Base-by-base conservation (phyloP, 2,888 invertebrate species). In the Leptopterna dolabrata region DNA sequence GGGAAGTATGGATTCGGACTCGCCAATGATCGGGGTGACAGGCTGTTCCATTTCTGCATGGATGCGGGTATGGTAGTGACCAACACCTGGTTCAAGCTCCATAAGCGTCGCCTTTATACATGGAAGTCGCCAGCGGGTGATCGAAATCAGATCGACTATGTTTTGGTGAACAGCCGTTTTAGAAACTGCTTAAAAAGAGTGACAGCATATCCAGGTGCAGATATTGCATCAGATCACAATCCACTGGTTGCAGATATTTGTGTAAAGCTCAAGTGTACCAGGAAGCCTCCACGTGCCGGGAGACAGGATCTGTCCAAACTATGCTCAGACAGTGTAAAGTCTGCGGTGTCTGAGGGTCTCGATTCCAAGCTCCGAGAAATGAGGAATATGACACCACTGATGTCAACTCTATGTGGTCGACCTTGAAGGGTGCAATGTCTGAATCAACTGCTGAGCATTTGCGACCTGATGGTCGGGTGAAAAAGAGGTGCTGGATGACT, bases 41-140 rank as follows among this genome's bases (percentile, higher is more conserved):
- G 76, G 19, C 43, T 76, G 9, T 43, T 43, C 76, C 76, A 76
- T 36, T 76, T 76, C 76, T 76, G 76, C 73, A 73, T 73, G 73
- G 73, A 73, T 73, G 27, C 73, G 29, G 73, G 73, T 73, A 73
- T 73, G 73, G 73, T 73, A 30, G 73, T 73, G 73, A 73, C 73
- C 30, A 73, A 73, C 73, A 73, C 73, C 73, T 73, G 73, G 73
- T 73, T 73, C 73, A 73, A 73, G 73, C 73, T 73, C 73, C 73
- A 73, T 30, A 73, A 73, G 73, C 73, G 73, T 29, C 73, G 73
- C 29, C 73, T 73, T 73, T 73, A 73, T 73, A 73, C 73, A 30
- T 73, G 73, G 73, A 73, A 73, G 29, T 73, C 73, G 27, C 73
- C 70, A 70, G 6, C 70, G 19, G 29, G 70, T 70, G 70, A 70